Conservation (phyloP, 2,797 vertebrate species). For the Bradypus variegatus region DNA sequence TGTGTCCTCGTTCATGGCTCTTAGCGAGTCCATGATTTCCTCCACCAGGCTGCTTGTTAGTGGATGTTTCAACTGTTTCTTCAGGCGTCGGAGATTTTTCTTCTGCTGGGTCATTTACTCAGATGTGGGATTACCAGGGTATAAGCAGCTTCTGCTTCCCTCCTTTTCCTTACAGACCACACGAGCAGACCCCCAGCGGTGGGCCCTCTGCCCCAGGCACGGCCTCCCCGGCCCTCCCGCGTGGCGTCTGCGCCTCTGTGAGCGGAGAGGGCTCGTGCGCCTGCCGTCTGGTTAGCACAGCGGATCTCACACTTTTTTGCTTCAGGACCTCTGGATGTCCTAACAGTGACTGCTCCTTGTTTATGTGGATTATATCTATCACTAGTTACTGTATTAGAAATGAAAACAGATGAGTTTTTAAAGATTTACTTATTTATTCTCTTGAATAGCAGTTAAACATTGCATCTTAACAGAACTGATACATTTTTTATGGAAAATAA, state of each 20-base stretch:
- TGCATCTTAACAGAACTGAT: too few species aligned
- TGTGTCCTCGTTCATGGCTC: too few species aligned
- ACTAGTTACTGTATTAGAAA: neutral
- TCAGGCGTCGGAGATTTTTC: neutral
- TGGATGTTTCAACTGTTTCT: too few species aligned
- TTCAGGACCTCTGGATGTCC: neutral
- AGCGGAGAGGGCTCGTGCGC: neutral
- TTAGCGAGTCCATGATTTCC: too few species aligned
- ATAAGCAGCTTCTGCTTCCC: neutral
- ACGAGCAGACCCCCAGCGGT: neutral
- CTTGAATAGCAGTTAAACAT: too few species aligned
- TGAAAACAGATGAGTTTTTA: neutral
- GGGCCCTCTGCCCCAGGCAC: neutral
- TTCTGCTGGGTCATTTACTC: neutral
- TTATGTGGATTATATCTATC: neutral
- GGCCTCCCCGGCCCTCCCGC: neutral
- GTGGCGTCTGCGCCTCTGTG: too few species aligned
- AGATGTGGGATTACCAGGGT: accelerated
- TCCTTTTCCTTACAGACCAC: neutral
- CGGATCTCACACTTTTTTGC: neutral
- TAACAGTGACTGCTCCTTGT: neutral
- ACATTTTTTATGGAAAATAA: neutral
- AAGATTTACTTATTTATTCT: too few species aligned
- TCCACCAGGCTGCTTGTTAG: neutral
- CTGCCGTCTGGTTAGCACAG: neutral